Percentiles rank a stretch among this genome's conserved stretches.
These are phyloP conservation scores for Nasonia longicornis DNA, from an alignment of 1,140 invertebrate species.

Conservation along the genomic window DNA sequence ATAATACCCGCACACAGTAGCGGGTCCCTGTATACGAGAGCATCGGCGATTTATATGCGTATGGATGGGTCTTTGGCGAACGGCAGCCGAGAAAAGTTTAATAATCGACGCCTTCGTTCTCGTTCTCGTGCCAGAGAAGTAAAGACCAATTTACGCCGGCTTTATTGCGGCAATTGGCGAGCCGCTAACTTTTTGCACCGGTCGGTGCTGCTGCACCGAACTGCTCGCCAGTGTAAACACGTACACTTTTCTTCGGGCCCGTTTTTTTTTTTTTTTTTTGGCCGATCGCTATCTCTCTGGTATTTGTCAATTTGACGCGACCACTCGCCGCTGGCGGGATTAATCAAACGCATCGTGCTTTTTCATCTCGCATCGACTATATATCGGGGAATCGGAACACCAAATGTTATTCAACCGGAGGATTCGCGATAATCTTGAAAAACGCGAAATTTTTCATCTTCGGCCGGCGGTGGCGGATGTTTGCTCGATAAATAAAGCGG, in stretches of 20 bases:
- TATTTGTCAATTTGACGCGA: slow-evolving; percentile 26
- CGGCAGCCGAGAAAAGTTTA: neutral
- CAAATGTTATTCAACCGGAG: too few relatives aligned
- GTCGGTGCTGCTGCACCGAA: neutral
- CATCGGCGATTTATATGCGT: neutral
- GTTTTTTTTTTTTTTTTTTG: neutral
- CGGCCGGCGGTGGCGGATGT: neutral
- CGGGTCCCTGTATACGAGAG: neutral
- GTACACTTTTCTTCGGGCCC: neutral
- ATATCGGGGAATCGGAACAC: too few relatives aligned
- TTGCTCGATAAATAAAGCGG: neutral
- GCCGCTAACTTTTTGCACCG: neutral
- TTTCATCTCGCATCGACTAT: too few relatives aligned
- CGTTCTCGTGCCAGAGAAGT: neutral
- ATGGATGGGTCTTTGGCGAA: neutral
- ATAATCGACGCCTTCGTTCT: neutral
- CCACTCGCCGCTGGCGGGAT: neutral
- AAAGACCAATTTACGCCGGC: neutral
- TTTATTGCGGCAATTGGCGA: neutral
- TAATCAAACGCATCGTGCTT: neutral
- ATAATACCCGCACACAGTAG: neutral
- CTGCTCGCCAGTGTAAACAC: slow-evolving; percentile 1
- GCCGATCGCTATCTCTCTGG: slow-evolving; percentile 6
- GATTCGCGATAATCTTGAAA: too few relatives aligned
- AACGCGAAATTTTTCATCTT: too few relatives aligned